Evolutionary conservation across 1,140 invertebrate species (phyloP), one percentile per base, ranked within the genome.

Genomic region (Drosophila lacteicornis): DNA sequence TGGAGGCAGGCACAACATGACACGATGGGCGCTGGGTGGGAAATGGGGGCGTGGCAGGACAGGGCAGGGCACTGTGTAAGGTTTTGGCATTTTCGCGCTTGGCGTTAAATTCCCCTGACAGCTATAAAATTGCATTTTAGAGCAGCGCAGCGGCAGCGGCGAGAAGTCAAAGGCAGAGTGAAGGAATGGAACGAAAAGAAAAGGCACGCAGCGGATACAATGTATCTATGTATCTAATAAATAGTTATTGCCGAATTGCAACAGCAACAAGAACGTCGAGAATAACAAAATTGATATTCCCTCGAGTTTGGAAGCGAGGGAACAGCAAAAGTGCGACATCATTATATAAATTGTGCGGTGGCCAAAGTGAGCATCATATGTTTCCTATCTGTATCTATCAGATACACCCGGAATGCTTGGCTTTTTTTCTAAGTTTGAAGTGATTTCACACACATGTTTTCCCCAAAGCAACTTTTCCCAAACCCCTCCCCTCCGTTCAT

Each of bases 111-210:
- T 88, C 85, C 85, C 85, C 57, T 88, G 85, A 88, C 85, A 88
- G 85, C 85, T 88, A 88, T 88, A 88, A 88, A 88, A 88, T 88
- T 88, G 85, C 85, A 88, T 88, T 88, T 88, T 90, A 88, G 86
- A 88, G 85, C 77, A 90, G 84, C 50, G 55, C 61, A 70, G 68
- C 12, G 33, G 38, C n/a, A 56, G 53, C 30, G 40, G 33, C 59
- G 45, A 46, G 50, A 75, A 69, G 73, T 50, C 69, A 66, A 65
- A 65, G 60, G 17, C 53, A 56, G 45, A 81, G 50, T 53, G 46
- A 69, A 65, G 19, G 66, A 46, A 68, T 36, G 38, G 25, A 63
- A 17, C 13, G 25, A 38, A 61, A 50, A 38, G 36, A 17, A 79
- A 53, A 53, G 58, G 61, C 62, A 70, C 65, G 50, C 73, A 71